A percentile compares a stretch with the other conserved stretches of the same genome.
Conservation (phyloP, 2,797 vertebrate genomes). For the Typhlichthys subterraneus region DNA sequence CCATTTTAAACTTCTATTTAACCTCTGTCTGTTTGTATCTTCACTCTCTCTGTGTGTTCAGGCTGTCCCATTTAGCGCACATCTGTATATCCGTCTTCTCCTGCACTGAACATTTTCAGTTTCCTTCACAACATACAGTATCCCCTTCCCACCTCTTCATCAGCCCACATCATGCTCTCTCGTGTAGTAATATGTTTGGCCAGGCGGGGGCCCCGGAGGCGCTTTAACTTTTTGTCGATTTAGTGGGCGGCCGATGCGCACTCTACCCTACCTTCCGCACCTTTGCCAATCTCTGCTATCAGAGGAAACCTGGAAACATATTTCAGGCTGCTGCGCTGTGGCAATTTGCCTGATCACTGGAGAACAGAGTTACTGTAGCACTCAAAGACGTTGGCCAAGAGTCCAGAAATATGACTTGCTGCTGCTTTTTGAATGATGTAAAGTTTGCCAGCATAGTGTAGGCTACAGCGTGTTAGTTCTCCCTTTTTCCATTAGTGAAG, state of each 20-base stretch:
- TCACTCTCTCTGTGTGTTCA: neutral
- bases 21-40: neutral
- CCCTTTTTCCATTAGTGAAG: no score
- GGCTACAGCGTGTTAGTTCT: neutral
- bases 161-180: neutral
- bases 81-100: neutral
- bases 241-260: slow-evolving; percentile 51
- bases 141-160: slow-evolving; percentile 4
- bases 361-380: neutral
- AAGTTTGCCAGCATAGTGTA: neutral
- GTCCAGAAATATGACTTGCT: no score
- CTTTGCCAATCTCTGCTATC: slow-evolving; percentile 8
- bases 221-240: slow-evolving; percentile 61
- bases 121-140: neutral
- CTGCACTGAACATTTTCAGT: neutral
- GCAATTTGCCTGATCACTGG: slow-evolving; percentile 18
- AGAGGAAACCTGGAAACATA: neutral
- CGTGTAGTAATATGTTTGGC: slow-evolving; percentile 27
- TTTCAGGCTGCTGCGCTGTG: neutral
- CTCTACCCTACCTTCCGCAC: slow-evolving; percentile 15
- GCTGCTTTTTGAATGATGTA: neutral
- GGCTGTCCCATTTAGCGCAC: neutral
- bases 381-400: neutral
- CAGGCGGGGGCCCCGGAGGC: slow-evolving; percentile 31
- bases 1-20: neutral